Conservation (phyloP, 2,113 vertebrate genomes). For the Plecturocebus donacophilus region DNA sequence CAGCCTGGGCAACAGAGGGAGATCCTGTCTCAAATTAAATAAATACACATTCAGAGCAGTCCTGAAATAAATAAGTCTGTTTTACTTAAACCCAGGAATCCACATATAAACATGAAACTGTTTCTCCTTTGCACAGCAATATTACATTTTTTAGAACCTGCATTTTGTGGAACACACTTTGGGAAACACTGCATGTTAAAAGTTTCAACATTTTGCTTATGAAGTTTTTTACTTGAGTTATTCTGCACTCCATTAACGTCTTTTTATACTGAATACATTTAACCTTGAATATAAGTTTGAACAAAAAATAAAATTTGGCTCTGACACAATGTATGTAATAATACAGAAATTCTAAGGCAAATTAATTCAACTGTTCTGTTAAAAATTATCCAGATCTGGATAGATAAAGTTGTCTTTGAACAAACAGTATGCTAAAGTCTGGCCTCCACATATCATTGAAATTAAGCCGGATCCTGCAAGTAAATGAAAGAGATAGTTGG, state of each 20-base stretch:
- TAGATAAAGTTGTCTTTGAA: conserved; percentile 94
- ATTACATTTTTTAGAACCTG: neutral
- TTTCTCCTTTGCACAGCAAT: neutral
- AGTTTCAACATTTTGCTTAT: conserved; percentile 3
- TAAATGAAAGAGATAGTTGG: conserved; percentile 64
- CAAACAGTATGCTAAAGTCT: conserved; percentile 91
- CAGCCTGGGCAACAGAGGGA: neutral
- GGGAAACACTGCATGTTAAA: neutral
- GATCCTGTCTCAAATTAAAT: neutral
- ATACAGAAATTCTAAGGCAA: conserved; percentile 42
- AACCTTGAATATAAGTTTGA: neutral
- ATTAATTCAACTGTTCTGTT: conserved; percentile 65
- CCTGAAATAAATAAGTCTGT: neutral
- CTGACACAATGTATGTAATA: conserved; percentile 36
- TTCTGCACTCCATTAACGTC: neutral
- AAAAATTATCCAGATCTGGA: conserved; percentile 92
- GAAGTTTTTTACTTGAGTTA: conserved; percentile 13
- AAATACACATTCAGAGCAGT: neutral
- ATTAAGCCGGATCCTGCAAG: conserved; percentile 89
- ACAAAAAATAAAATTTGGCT: conserved; percentile 36
- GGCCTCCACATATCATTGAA: conserved; percentile 92
- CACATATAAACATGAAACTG: neutral
- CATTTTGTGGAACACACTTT: neutral
- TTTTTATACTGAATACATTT: conserved; percentile 31
- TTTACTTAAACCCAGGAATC: neutral